phyloP scores from a whole-genome alignment of 2,113 vertebrate genomes.

The Pavo muticus region DNA sequence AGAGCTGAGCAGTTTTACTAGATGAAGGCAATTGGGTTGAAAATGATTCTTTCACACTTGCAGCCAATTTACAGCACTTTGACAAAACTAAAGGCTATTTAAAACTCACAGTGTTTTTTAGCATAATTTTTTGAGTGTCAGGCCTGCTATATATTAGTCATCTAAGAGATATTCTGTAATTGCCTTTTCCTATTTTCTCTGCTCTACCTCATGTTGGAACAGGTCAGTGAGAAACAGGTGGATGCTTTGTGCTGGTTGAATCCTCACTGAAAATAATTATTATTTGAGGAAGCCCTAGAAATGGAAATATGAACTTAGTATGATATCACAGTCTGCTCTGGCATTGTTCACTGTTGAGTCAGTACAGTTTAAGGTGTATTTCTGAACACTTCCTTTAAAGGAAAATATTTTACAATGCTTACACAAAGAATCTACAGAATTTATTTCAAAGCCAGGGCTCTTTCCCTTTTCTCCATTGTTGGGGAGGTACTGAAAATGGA shows the following conservation, averaged over 20 bases:
- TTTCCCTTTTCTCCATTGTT: background rate
- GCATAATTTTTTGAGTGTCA: background rate
- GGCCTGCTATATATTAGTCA: accelerated
- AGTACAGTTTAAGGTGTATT: background rate
- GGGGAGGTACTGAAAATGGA: background rate
- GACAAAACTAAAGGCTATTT: background rate
- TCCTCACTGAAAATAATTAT: background rate
- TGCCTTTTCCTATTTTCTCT: background rate
- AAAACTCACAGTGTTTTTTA: background rate
- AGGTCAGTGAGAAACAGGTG: background rate
- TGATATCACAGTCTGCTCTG: background rate
- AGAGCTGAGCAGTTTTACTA: background rate
- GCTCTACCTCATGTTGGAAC: background rate
- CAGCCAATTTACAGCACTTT: background rate
- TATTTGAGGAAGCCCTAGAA: background rate
- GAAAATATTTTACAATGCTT: background rate
- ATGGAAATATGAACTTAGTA: background rate
- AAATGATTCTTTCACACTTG: background rate
- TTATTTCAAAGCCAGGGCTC: background rate
- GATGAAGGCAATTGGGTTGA: background rate
- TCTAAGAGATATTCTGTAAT: background rate
- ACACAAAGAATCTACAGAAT: background rate
- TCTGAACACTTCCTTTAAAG: background rate
- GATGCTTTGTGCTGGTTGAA: background rate
- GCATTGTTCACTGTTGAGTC: background rate